Conservation (phyloP, 2,888 invertebrate species). For the Abscondita cerata region DNA sequence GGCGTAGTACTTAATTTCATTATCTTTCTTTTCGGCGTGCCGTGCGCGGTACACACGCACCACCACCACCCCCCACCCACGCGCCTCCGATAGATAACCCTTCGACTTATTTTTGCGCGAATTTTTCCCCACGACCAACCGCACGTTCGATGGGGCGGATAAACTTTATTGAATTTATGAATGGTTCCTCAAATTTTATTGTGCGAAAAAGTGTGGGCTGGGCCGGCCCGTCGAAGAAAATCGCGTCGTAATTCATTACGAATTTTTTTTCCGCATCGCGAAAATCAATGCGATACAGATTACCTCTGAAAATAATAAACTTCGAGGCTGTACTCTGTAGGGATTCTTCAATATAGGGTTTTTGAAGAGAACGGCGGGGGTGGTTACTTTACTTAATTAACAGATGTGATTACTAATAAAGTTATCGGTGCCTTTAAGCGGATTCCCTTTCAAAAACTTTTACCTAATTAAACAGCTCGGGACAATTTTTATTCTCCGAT, state of each 20-base stretch:
- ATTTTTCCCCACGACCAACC: conserved; percentile 17
- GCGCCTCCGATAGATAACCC: background rate
- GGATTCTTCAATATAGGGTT: conserved; percentile 30
- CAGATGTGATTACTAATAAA: conserved; percentile 54
- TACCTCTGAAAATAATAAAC: conserved; percentile 31
- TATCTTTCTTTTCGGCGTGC: conserved; percentile 1
- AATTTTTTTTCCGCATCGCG: background rate
- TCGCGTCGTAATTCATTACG: conserved; percentile 12
- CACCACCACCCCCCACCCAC: too few species aligned
- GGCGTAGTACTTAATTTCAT: conserved; percentile 22
- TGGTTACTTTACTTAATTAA: conserved; percentile 54
- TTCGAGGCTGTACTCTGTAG: conserved; percentile 22
- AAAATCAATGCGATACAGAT: conserved; percentile 25
- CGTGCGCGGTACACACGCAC: too few species aligned
- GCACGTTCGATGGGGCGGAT: conserved; percentile 19
- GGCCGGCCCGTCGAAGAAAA: background rate
- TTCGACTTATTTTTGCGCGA: conserved; percentile 11
- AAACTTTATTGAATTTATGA: conserved; percentile 22
- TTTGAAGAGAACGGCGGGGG: conserved; percentile 35
- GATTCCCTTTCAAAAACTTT: conserved; percentile 51
- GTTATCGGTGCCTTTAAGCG: conserved; percentile 54
- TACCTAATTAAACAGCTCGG: conserved; percentile 49
- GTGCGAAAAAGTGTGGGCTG: conserved; percentile 10
- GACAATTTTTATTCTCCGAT: conserved; percentile 34
- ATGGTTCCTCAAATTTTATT: conserved; percentile 11